These are phyloP conservation scores for Phrynocephalus guinanensis DNA, from an alignment of 2,797 vertebrate species.

Conservation along the genomic window DNA sequence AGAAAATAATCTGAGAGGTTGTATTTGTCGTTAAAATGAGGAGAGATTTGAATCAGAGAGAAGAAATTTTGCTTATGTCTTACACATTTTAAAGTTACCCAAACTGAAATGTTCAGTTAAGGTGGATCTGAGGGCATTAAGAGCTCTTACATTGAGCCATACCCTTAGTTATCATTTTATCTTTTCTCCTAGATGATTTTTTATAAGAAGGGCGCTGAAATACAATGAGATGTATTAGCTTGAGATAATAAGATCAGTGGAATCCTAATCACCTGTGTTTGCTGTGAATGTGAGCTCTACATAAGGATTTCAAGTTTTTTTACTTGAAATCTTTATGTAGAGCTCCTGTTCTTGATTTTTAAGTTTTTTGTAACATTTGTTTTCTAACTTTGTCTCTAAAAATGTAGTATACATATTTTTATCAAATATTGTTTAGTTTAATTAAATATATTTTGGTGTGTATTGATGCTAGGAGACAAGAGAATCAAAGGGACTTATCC, in stretches of 20 bases:
- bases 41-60: too few relatives aligned
- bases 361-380: too few relatives aligned
- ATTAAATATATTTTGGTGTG: too few relatives aligned
- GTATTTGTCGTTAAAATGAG: background rate
- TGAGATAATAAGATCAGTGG: background rate
- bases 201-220: background rate
- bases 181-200: background rate
- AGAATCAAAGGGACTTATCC: background rate
- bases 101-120: background rate
- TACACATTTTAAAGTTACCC: background rate
- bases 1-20: background rate
- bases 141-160: background rate
- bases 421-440: too few relatives aligned
- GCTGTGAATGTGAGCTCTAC: background rate
- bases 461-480: too few relatives aligned
- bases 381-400: too few relatives aligned
- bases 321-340: background rate
- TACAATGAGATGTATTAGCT: background rate
- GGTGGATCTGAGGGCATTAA: background rate
- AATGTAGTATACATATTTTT: too few relatives aligned
- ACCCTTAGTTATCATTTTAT: background rate
- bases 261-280: background rate
- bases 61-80: too few relatives aligned
- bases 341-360: too few relatives aligned
- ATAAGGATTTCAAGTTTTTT: constrained; percentile 7